Evolutionary conservation across 2,888 invertebrate species (phyloP).

Genomic region (Mechanitis mazaeus): DNA sequence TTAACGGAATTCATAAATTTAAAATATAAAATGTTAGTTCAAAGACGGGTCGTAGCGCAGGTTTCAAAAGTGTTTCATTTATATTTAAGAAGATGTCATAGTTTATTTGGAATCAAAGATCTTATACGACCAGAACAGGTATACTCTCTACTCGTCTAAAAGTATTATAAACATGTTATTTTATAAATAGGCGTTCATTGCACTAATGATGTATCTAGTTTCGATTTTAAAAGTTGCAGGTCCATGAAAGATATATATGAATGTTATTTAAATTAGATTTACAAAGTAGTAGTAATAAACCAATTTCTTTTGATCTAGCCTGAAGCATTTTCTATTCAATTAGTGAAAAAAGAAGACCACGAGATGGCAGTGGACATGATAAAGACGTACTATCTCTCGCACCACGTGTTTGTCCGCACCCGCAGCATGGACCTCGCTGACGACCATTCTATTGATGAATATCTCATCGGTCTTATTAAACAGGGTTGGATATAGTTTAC

Average conservation of each 20-base stretch:
- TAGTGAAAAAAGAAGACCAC: constrained; percentile 41
- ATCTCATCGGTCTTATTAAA: constrained; percentile 50
- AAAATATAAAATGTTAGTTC: too few species aligned
- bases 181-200: too few species aligned
- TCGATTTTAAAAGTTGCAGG: too few species aligned
- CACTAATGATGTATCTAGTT: too few species aligned
- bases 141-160: constrained; percentile 10
- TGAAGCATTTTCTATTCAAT: constrained; percentile 41
- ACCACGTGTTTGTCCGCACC: constrained; percentile 58
- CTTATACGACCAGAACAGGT: constrained; percentile 57
- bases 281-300: too few species aligned
- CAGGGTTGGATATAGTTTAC: constrained; percentile 41
- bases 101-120: constrained; percentile 57
- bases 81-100: constrained; percentile 45
- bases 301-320: constrained; percentile 34
- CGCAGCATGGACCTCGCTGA: constrained; percentile 49
- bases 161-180: not conserved
- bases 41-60: not conserved
- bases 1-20: too few species aligned
- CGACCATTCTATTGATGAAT: constrained; percentile 60
- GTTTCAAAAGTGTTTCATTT: constrained; percentile 14
- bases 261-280: too few species aligned
- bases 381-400: constrained; percentile 50
- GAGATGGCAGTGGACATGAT: constrained; percentile 45
- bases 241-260: too few species aligned